Base-by-base conservation (phyloP, 2,888 invertebrate genomes). In the Cheilosia soror region DNA sequence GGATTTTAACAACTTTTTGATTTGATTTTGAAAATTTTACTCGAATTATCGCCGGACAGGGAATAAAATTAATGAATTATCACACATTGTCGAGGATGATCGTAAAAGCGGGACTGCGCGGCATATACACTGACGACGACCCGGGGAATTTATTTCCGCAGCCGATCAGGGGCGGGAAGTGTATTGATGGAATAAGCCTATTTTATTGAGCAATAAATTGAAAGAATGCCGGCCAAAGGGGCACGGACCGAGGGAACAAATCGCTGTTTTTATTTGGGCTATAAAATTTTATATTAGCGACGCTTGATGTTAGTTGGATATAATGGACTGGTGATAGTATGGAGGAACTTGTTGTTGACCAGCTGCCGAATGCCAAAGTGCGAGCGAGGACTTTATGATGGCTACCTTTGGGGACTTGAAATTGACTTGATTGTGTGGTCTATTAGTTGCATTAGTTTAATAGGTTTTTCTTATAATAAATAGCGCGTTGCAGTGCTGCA, bases 31-130 rank as follows among this genome's bases (percentile, higher is more conserved):
- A 72, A 85, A 85, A 85, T 85, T 81, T 66, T 85, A 81, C 81
- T 85, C 80, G 80, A 85, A 77, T 85, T 85, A 85, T 85, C 85
- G 72, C 72, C 76, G 76, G 78, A 69, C 53, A 63, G 83, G 72
- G 77, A 77, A 85, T 85, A 81, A 85, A 85, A 37, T 81, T 81
- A 80, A 85, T 81, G 85, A 85, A 85, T 85, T 85, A 85, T 85
- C 85, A 85, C 80, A 85, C 80, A 85, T 72, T 80, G 80, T 77
- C 72, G 66, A 31, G 68, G 72, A 72, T 76, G 77, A 68, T 81
- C 81, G 85, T 85, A 77, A 85, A 77, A 81, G 68, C 62, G 80
- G 69, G 65, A 75, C 58, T 58, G 11, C 9, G 37, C 37, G 37
- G 37, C 40, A 15, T 3, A 20, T 20, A 11, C 69, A 27, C 29